phyloP scores from a whole-genome alignment of 1,140 invertebrate genomes.

The Bombus waltoni region DNA sequence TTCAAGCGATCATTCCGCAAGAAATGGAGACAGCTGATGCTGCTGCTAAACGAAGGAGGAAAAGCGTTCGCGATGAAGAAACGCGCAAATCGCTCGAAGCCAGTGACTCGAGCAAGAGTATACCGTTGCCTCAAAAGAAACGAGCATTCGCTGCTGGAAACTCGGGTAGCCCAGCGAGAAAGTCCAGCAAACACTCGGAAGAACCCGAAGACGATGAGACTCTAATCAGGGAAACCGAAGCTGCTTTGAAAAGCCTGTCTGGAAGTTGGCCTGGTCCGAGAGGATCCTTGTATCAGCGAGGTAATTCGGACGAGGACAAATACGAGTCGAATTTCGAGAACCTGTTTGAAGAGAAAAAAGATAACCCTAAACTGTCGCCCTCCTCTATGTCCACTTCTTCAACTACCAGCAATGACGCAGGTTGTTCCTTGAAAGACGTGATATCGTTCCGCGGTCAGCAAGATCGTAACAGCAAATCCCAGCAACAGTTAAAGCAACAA shows the following conservation, averaged over 20 bases:
- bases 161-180: constrained; percentile 82
- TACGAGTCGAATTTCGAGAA: constrained; percentile 91
- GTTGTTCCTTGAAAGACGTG: constrained; percentile 86
- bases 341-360: constrained; percentile 92
- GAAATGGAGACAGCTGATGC: constrained; percentile 80
- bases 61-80: constrained; percentile 80
- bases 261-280: constrained; percentile 90
- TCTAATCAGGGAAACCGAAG: constrained; percentile 92
- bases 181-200: constrained; percentile 79
- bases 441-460: constrained; percentile 86
- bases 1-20: constrained; percentile 72
- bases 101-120: constrained; percentile 72
- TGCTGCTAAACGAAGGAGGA: constrained; percentile 81
- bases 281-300: constrained; percentile 85
- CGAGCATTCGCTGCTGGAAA: constrained; percentile 81
- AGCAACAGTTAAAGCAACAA: constrained; percentile 74
- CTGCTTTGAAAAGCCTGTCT: constrained; percentile 91
- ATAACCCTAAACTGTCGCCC: constrained; percentile 85
- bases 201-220: constrained; percentile 89
- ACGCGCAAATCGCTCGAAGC: constrained; percentile 77
- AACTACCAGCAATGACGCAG: constrained; percentile 85
- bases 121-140: constrained; percentile 85
- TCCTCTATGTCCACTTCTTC: constrained; percentile 85
- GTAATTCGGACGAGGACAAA: constrained; percentile 88
- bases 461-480: constrained; percentile 73